A percentile compares a stretch with the other conserved stretches of the same genome.
These are phyloP conservation scores for Plodia interpunctella DNA, from an alignment of 1,140 invertebrate genomes.

Conservation along the genomic window DNA sequence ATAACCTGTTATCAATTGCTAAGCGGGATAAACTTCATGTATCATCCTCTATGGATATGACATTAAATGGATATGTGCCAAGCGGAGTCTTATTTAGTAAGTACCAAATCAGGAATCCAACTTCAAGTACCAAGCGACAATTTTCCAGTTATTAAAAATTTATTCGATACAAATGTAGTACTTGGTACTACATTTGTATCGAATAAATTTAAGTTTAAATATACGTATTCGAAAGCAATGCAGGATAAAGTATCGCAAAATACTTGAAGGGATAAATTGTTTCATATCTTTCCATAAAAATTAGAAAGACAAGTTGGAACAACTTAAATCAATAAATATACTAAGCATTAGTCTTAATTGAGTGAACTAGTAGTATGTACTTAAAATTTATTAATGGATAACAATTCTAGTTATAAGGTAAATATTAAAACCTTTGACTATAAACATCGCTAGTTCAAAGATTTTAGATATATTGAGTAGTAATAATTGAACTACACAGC, in stretches of 20 bases:
- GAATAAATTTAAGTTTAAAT: too few species aligned
- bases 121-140: neutral
- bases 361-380: neutral
- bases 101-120: neutral
- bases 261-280: too few species aligned
- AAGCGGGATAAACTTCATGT: conserved; percentile 9
- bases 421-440: conserved; percentile 2
- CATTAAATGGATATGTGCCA: conserved; percentile 22
- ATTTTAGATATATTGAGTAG: conserved; percentile 10
- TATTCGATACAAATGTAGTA: too few species aligned
- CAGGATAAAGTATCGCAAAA: too few species aligned
- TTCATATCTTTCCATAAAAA: neutral
- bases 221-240: too few species aligned
- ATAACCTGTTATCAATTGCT: neutral
- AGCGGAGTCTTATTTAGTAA: conserved; percentile 11
- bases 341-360: neutral
- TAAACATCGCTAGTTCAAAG: conserved; percentile 6
- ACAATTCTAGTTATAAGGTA: neutral
- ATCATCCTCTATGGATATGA: conserved; percentile 13
- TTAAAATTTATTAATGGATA: neutral
- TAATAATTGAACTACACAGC: conserved; percentile 32
- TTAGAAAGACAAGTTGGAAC: neutral
- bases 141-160: too few species aligned
- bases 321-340: neutral
- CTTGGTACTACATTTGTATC: too few species aligned